Evolutionary conservation across 2,113 vertebrate species (phyloP).

Genomic region (Mustelus asterias): DNA sequence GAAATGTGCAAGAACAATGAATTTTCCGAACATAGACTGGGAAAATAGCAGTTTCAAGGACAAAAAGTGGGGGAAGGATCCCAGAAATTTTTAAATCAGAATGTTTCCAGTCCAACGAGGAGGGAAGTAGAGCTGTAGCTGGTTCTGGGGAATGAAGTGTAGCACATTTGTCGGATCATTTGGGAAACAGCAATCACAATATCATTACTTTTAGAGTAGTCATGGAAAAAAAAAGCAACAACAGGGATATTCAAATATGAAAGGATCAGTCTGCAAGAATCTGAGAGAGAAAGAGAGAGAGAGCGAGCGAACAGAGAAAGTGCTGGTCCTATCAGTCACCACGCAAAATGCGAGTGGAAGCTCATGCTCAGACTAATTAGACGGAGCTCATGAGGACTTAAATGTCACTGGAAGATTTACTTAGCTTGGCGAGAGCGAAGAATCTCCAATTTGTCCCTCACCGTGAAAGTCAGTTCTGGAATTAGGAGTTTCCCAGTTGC

Average conservation of each 20-base stretch:
- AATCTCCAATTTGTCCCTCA: too few relatives aligned
- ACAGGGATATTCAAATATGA: not conserved
- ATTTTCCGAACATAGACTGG: not conserved
- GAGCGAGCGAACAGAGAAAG: too few relatives aligned
- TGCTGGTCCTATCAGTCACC: too few relatives aligned
- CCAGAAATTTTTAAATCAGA: not conserved
- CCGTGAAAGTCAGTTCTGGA: too few relatives aligned
- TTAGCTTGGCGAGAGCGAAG: too few relatives aligned
- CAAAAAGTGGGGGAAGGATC: not conserved
- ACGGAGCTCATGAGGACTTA: too few relatives aligned
- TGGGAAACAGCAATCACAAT: not conserved
- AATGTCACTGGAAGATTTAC: too few relatives aligned
- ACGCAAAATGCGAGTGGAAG: too few relatives aligned
- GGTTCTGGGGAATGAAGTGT: not conserved
- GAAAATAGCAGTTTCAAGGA: not conserved
- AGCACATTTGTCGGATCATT: not conserved
- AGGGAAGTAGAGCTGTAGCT: not conserved
- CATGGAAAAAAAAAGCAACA: not conserved
- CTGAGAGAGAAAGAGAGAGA: too few relatives aligned
- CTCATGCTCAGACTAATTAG: too few relatives aligned
- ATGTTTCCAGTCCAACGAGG: not conserved
- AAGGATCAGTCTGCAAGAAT: too few relatives aligned
- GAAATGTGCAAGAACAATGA: not conserved
- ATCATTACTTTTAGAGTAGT: not conserved
- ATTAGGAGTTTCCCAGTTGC: too few relatives aligned